Conservation (phyloP, 2,797 vertebrate genomes). For the Enteromius anoplus region DNA sequence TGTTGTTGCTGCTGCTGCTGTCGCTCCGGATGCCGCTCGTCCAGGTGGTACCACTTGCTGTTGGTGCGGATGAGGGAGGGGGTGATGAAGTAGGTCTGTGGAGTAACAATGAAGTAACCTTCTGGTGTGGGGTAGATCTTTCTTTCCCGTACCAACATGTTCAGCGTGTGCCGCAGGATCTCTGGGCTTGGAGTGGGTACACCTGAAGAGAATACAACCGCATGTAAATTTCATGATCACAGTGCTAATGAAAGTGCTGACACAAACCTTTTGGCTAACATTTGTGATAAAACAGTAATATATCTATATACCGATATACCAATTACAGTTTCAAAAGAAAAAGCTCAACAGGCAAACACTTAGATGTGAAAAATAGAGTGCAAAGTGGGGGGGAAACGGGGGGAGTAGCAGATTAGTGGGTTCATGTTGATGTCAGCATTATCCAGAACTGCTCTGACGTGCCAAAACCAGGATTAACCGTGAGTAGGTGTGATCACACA, state of each 20-base stretch:
- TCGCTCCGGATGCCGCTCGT: slow-evolving; percentile 93
- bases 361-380: background rate
- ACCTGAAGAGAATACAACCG: slow-evolving; percentile 73
- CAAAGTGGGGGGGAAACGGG: background rate
- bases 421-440: slow-evolving; percentile 45
- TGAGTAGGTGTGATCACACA: slow-evolving; percentile 39
- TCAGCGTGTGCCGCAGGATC: slow-evolving; percentile 96
- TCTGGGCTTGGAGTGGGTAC: slow-evolving; percentile 98
- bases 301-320: background rate
- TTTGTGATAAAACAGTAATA: slow-evolving; percentile 6
- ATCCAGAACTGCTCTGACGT: slow-evolving; percentile 22
- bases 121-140: slow-evolving; percentile 99
- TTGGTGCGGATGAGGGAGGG: slow-evolving; percentile 99
- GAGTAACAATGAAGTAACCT: slow-evolving; percentile 99
- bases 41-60: slow-evolving; percentile 99
- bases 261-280: background rate
- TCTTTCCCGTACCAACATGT: slow-evolving; percentile 96
- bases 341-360: slow-evolving; percentile 12
- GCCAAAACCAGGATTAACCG: slow-evolving; percentile 40
- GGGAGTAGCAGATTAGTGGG: slow-evolving; percentile 15
- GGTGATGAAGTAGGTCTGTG: slow-evolving; percentile 99
- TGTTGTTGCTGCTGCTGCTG: slow-evolving; percentile 81
- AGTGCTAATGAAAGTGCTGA: background rate
- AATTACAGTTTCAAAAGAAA: slow-evolving; percentile 2
- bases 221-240: background rate